Base-by-base conservation (phyloP, 2,113 vertebrate species). In the Coracopsis vasa region DNA sequence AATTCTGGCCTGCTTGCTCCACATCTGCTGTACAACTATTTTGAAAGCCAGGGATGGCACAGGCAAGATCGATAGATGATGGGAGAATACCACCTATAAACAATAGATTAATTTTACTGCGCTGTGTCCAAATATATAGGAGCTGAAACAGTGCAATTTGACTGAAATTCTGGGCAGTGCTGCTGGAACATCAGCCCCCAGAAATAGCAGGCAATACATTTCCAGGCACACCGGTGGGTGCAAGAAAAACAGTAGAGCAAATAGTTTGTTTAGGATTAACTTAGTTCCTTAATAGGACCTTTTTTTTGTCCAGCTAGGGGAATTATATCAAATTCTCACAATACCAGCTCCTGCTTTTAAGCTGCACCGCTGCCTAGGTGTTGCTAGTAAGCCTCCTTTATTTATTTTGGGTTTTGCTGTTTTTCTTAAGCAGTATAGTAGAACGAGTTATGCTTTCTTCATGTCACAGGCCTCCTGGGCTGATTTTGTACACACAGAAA, bases 401-500 rank as follows among this genome's bases (percentile, higher is more conserved):
- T 91, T 96, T 95, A 87, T 95, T 94, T 90, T 90, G 71, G 4
- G n/a, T 44, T 67, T 66, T 23, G 7, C 35, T 91, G 48, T 10
- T 77, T 92, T 85, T 92, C 80, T 53, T 16, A 85, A 95, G 86
- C 86, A 65, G 48, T 47, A 35, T 50, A 90, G 75, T 80, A 84
- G 84, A 92, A 93, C 0, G 15, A 93, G 72, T 74, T 86, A 94
- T 65, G 79, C 92, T 92, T 97, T 94, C 93, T 71, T 86, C 81
- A 27, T 90, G 80, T 92, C 84, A 50, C 62, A 70, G 81, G 83
- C 86, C 93, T 87, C 92, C 69, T 62, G 95, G 90, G 89, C 80
- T 94, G 86, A 64, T 94, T 88, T 75, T 96, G 95, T 94, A 96
- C 87, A 96, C 90, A 97, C 35, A 93, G 84, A 90, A 91, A 94